Evolutionary conservation across 2,113 vertebrate species (phyloP), one percentile per base, ranked within the genome.

Genomic region (Lasiurus cinereus): DNA sequence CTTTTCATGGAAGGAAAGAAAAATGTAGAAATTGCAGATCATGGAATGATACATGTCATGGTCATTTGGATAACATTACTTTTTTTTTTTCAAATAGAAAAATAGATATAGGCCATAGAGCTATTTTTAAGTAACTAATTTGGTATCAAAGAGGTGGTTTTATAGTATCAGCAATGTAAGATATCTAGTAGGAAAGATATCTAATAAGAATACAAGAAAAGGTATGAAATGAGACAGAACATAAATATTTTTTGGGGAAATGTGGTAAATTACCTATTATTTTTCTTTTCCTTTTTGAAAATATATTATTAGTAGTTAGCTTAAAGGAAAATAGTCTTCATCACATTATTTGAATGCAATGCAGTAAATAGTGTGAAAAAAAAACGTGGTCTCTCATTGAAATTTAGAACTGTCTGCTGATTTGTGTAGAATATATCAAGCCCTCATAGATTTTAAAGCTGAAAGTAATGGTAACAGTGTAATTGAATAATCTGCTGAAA

Each of bases 1-100:
- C 72, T 89, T 88, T 94, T 93, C 36, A 70, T 52, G 24, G 52
- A 94, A 93, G 27, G 43, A 87, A 86, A 56, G 19, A 64, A 90
- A 95, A 67, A 24, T 19, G 48, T 54, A 33, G 16, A 93, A 50
- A 84, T 43, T 94, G n/a, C 24, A 19, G 82, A 64, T 80, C 50
- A 18, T 74, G 50, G 27, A 77, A 64, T 62, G 14, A 73, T 74
- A 73, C 0, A 73, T 18, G 46, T 1, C 56, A 31, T 48, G 16
- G 8, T 52, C 36, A 82, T 64, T 85, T 50, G 69, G 88, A 83
- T 10, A 64, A 11, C 16, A 59, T 31, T 70, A 50, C 16, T 39
- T 84, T 84, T 91, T 88, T 19, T 91, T 87, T 93, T 82, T 14
- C 18, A 80, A 84, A 18, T 66, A 83, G 27, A 14, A 72, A 69